A percentile compares a stretch with the other conserved stretches of the same genome.
phyloP scores from a whole-genome alignment of 2,888 invertebrate genomes.

The Hermodice carunculata region DNA sequence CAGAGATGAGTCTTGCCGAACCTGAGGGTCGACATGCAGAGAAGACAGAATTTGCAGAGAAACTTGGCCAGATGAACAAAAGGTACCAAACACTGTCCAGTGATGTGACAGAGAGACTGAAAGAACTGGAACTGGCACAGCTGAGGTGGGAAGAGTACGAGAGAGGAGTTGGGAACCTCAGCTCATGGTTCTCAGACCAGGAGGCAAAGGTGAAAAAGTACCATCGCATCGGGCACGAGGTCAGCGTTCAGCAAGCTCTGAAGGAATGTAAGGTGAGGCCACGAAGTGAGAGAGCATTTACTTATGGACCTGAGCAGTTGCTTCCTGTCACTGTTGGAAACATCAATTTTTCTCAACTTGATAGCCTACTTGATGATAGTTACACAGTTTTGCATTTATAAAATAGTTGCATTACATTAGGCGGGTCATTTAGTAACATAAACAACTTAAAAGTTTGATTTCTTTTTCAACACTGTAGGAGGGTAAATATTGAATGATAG shows the following conservation, averaged over 20 bases:
- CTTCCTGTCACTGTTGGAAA: too few relatives aligned
- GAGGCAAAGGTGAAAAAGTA: slow-evolving; percentile 57
- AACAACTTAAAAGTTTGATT: too few relatives aligned
- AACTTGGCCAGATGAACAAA: slow-evolving; percentile 56
- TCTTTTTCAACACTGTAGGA: too few relatives aligned
- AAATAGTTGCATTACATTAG: too few relatives aligned
- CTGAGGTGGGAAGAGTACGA: slow-evolving; percentile 63
- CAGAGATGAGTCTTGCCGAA: slow-evolving; percentile 29
- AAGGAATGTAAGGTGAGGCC: slow-evolving; percentile 59
- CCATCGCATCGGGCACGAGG: slow-evolving; percentile 58
- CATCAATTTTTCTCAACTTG: too few relatives aligned
- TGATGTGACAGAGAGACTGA: slow-evolving; percentile 52
- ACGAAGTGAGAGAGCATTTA: too few relatives aligned
- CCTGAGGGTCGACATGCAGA: slow-evolving; percentile 44
- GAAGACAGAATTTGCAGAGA: slow-evolving; percentile 61
- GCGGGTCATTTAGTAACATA: too few relatives aligned
- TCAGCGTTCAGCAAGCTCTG: slow-evolving; percentile 60
- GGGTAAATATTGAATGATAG: too few relatives aligned
- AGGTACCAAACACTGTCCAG: slow-evolving; percentile 55
- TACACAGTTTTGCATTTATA: too few relatives aligned
- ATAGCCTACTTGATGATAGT: too few relatives aligned
- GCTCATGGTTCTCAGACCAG: slow-evolving; percentile 60
- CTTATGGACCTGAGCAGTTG: too few relatives aligned
- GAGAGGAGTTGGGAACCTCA: slow-evolving; percentile 46
- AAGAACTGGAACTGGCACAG: slow-evolving; percentile 41